Conservation (phyloP, 2,113 vertebrate species). For the Oncorhynchus gorbuscha region DNA sequence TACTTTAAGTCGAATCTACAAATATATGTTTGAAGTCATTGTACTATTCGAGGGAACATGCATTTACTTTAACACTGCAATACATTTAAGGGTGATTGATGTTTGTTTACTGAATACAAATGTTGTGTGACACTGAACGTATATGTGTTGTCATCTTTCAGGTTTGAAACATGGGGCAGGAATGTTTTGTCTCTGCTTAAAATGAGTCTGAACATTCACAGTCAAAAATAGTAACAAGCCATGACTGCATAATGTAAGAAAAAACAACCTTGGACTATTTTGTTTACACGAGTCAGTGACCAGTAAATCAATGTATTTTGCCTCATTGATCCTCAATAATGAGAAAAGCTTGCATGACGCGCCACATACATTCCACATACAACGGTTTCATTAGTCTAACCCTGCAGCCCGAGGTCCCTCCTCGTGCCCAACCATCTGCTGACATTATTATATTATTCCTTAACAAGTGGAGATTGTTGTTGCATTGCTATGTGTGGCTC, state of each 20-base stretch:
- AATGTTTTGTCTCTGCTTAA: not conserved
- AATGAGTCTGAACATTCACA: not conserved
- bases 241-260: slow-evolving; percentile 3
- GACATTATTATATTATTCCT: slow-evolving; percentile 27
- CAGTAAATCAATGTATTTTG: slow-evolving; percentile 55
- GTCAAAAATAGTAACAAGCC: not conserved
- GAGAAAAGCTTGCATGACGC: slow-evolving; percentile 37
- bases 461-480: slow-evolving; percentile 19
- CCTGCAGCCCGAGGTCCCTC: slow-evolving; percentile 41
- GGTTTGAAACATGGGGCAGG: not conserved
- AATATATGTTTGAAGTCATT: too few relatives aligned
- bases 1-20: too few relatives aligned
- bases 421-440: slow-evolving; percentile 55
- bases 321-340: slow-evolving; percentile 54
- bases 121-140: not conserved
- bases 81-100: not conserved
- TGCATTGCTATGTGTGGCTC: slow-evolving; percentile 22
- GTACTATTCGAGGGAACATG: not conserved
- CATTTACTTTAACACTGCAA: not conserved
- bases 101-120: not conserved
- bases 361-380: slow-evolving; percentile 15
- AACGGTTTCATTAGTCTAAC: slow-evolving; percentile 48
- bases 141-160: not conserved
- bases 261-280: slow-evolving; percentile 28
- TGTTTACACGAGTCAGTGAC: slow-evolving; percentile 23